These are phyloP conservation scores for Palythoa grandis DNA, from an alignment of 92 coral and sea anemone genomes.

Conservation along the genomic window DNA sequence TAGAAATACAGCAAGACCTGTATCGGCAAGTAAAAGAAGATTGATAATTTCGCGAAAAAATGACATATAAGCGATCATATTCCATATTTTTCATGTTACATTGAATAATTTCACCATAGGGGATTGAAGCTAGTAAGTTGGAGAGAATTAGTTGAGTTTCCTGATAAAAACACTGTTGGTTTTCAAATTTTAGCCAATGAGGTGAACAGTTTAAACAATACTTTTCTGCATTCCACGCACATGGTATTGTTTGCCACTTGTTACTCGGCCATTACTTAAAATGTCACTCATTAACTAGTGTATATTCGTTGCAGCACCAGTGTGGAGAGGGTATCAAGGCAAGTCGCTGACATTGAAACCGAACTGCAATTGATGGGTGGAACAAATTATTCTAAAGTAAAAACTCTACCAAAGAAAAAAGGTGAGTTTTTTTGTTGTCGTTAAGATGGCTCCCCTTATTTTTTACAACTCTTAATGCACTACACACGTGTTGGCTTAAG, in stretches of 20 bases:
- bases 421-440: background rate
- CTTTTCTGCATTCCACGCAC: too few relatives aligned
- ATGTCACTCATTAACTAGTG: background rate
- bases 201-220: too few relatives aligned
- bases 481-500: background rate
- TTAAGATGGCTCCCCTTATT: background rate
- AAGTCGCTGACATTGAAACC: constrained; percentile 69
- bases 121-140: too few relatives aligned
- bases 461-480: background rate
- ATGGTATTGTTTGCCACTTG: background rate
- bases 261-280: background rate
- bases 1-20: too few relatives aligned
- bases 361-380: constrained; percentile 55
- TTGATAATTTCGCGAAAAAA: too few relatives aligned
- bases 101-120: too few relatives aligned
- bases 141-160: too few relatives aligned
- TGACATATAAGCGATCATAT: too few relatives aligned
- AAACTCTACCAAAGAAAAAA: background rate
- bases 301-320: constrained; percentile 46
- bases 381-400: constrained; percentile 16
- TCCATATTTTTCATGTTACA: too few relatives aligned
- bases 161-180: too few relatives aligned
- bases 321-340: constrained; percentile 59
- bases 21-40: too few relatives aligned
- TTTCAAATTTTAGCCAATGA: too few relatives aligned